Evolutionary conservation across 1,140 invertebrate genomes (phyloP).

Genomic region (Bombyx mori): DNA sequence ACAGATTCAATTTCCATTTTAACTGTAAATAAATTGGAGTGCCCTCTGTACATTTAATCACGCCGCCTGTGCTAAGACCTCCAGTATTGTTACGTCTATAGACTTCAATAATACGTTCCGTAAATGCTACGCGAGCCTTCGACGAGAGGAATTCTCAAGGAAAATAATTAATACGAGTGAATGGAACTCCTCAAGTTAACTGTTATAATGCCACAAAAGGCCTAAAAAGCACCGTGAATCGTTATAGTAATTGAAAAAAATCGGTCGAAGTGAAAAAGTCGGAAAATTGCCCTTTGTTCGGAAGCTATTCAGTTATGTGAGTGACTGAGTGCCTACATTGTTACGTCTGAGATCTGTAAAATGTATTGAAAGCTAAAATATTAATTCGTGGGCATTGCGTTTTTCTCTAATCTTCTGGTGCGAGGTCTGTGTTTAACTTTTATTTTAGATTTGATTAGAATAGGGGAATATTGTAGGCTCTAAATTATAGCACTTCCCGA

Average conservation of each 20-base stretch:
- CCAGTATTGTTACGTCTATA: slow-evolving; percentile 7
- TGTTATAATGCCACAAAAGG: slow-evolving; percentile 26
- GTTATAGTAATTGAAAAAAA: slow-evolving; percentile 38
- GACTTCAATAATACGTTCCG: slow-evolving; percentile 19
- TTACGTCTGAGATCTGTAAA: too few species aligned
- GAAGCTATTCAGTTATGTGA: not conserved
- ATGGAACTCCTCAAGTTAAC: slow-evolving; percentile 31
- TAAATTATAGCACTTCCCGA: too few species aligned
- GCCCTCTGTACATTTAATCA: slow-evolving; percentile 9
- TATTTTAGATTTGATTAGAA: too few species aligned
- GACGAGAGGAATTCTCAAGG: slow-evolving; percentile 20
- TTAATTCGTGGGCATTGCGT: too few species aligned
- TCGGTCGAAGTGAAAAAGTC: slow-evolving; percentile 14
- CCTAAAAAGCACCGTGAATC: slow-evolving; percentile 25
- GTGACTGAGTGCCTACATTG: not conserved
- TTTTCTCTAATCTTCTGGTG: too few species aligned
- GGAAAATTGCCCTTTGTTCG: slow-evolving; percentile 10
- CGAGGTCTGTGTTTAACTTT: too few species aligned
- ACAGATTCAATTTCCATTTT: slow-evolving; percentile 2
- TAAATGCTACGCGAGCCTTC: slow-evolving; percentile 13
- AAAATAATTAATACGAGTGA: slow-evolving; percentile 48
- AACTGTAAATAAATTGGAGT: slow-evolving; percentile 4
- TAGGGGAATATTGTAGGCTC: too few species aligned
- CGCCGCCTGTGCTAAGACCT: slow-evolving; percentile 13
- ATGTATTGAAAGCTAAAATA: too few species aligned